These are phyloP conservation scores for Hyperoodon ampullatus DNA, from an alignment of 2,113 vertebrate species.

Conservation along the genomic window DNA sequence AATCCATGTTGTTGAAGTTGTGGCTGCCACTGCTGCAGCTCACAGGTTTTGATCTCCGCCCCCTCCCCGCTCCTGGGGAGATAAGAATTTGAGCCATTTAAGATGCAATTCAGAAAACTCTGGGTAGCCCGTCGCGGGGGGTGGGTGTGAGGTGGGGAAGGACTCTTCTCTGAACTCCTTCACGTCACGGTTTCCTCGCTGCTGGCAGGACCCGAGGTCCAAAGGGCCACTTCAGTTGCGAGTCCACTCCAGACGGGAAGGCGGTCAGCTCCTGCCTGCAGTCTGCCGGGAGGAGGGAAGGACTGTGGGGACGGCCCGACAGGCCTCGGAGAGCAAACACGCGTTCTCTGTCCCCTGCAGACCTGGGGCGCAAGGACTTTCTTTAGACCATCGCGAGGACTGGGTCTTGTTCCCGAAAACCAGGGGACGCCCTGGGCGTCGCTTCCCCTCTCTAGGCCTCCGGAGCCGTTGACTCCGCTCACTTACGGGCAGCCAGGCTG, in stretches of 20 bases:
- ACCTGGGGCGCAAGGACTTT: background rate
- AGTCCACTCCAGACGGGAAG: background rate
- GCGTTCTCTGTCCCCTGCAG: background rate
- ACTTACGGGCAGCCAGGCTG: background rate
- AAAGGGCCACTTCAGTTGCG: background rate
- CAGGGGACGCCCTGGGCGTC: background rate
- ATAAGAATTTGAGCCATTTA: slow-evolving; percentile 44
- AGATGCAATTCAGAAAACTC: background rate
- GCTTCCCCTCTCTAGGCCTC: background rate
- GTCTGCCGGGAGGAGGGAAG: background rate
- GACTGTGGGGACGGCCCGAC: fast-evolving
- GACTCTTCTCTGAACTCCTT: background rate
- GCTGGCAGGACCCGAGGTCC: background rate
- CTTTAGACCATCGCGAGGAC: background rate
- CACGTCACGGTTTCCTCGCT: background rate
- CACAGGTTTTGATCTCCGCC: background rate
- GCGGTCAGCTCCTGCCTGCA: background rate
- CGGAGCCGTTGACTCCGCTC: background rate
- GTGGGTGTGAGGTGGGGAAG: background rate
- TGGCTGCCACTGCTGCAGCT: background rate
- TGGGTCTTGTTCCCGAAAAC: background rate
- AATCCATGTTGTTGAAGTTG: slow-evolving; percentile 60
- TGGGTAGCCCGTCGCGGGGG: background rate
- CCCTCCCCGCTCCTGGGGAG: background rate
- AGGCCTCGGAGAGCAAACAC: background rate